These are phyloP conservation scores for Sarcophaga bullata DNA, from an alignment of 1,140 invertebrate genomes.

Conservation along the genomic window DNA sequence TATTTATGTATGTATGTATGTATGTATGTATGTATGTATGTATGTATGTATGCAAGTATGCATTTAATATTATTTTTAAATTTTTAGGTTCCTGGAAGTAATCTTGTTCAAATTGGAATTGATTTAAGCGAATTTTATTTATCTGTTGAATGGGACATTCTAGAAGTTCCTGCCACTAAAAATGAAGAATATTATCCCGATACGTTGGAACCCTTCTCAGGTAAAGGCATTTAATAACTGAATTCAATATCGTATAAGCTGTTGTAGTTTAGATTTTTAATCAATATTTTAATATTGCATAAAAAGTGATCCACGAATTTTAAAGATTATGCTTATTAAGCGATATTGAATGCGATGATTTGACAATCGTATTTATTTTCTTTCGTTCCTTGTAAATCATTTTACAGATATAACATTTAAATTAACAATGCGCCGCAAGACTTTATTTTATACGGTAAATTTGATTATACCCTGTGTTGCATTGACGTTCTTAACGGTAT, in stretches of 20 bases:
- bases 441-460: conserved; percentile 92
- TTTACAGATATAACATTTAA: conserved; percentile 93
- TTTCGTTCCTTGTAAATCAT: conserved; percentile 9
- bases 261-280: neutral
- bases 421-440: conserved; percentile 92
- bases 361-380: neutral
- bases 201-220: conserved; percentile 83
- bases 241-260: neutral
- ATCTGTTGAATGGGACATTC: conserved; percentile 96
- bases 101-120: conserved; percentile 83
- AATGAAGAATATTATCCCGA: conserved; percentile 95
- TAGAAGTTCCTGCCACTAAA: conserved; percentile 85
- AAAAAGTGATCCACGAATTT: too few species aligned
- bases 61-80: neutral
- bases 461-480: conserved; percentile 91
- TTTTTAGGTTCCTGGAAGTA: conserved; percentile 73
- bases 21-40: neutral
- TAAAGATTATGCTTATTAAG: too few species aligned
- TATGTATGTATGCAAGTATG: too few species aligned
- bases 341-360: neutral
- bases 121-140: conserved; percentile 92
- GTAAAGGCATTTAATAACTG: conserved; percentile 63
- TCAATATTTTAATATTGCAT: neutral
- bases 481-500: conserved; percentile 91
- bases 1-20: neutral